Evolutionary conservation across 1,140 invertebrate genomes (phyloP), one percentile per base, ranked within the genome.

Genomic region (Brachionus sp.): DNA sequence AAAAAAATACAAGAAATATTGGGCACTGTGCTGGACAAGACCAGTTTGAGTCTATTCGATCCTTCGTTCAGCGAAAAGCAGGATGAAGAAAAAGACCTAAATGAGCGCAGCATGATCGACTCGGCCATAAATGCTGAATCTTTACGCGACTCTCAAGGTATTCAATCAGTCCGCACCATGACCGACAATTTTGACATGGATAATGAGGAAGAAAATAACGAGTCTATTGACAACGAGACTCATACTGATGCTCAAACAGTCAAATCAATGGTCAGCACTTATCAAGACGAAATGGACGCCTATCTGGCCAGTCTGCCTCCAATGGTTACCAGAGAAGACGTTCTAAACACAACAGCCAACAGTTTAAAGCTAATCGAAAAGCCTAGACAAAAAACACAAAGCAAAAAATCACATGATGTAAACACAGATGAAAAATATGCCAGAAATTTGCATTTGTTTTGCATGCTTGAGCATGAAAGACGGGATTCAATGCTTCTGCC

Each of bases 1-100:
- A 23, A 35, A 39, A 82, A 50, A 82, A 82, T 82, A 29, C 57
- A 66, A 19, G 78, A 82, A 10, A 82, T 82, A 39, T 10, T 82
- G 12, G 42, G 57, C 5, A 44, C 37, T 44, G 78, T 82, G 6
- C 33, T 82, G 6, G 78, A 80, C 77, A 80, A 80, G 33, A 33
- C 33, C 3, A 80, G 77, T 44, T n/a, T 80, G 23, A 80, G 62
- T 25, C 35, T 80, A 19, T 80, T 80, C 19, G 77, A 80, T 12
- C 70, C 70, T 6, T 75, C 70, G 19, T 75, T 75, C 70, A 46
- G 39, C 44, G 70, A 75, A 46, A 42, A 75, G 39, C n/a, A 5
- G 9, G 42, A 75, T 2, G 37, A 44, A 46, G 19, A 44, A 12
- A 46, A 75, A 9, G 39, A 46, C 0, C 4, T 44, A 23, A 44